These are phyloP conservation scores for Clarias macrocephalus DNA, from an alignment of 2,113 vertebrate species.

Conservation along the genomic window DNA sequence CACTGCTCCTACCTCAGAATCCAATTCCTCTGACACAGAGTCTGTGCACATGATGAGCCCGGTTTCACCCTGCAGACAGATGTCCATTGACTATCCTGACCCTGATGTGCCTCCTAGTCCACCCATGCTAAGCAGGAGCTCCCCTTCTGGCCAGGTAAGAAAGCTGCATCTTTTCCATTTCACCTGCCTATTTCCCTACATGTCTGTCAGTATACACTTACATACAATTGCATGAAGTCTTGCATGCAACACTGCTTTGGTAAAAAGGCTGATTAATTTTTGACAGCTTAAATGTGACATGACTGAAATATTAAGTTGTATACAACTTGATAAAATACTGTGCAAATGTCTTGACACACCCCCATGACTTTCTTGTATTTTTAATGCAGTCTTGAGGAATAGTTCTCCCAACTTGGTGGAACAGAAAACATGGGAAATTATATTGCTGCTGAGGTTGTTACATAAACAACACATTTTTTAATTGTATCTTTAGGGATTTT, in stretches of 20 bases:
- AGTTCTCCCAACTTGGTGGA: too few relatives aligned
- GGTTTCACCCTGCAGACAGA: conserved; percentile 81
- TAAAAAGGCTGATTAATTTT: conserved; percentile 57
- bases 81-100: conserved; percentile 88
- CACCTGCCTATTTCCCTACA: conserved; percentile 39
- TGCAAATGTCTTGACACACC: too few relatives aligned
- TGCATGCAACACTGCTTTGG: conserved; percentile 57
- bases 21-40: conserved; percentile 62
- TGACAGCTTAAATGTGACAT: not conserved
- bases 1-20: conserved; percentile 55
- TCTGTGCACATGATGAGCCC: conserved; percentile 68
- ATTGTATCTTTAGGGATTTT: too few relatives aligned
- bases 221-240: conserved; percentile 49
- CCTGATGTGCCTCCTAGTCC: conserved; percentile 71
- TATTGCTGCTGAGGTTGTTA: too few relatives aligned
- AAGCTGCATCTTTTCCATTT: conserved; percentile 34
- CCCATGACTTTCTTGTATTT: too few relatives aligned
- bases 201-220: conserved; percentile 32
- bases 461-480: too few relatives aligned
- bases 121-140: conserved; percentile 60
- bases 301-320: not conserved
- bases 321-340: not conserved
- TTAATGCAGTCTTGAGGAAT: too few relatives aligned
- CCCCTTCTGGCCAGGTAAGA: conserved; percentile 79
- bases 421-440: too few relatives aligned